Conservation (phyloP, 1,140 invertebrate genomes). For the Bombus ignitus region DNA sequence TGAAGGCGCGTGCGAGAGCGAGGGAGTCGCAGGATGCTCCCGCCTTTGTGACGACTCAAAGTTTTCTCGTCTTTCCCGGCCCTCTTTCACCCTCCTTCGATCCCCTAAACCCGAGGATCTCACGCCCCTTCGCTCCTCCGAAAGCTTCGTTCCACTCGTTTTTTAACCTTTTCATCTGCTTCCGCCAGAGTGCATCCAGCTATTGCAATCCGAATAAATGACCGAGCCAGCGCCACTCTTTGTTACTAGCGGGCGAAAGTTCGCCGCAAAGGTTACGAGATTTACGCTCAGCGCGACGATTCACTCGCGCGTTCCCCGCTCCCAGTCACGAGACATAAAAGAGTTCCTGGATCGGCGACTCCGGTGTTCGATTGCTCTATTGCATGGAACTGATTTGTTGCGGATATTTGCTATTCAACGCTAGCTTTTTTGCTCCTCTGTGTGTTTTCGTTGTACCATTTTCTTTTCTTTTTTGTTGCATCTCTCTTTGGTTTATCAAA, state of each 20-base stretch:
- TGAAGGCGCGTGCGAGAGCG: conserved; percentile 18
- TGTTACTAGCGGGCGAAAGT: conserved; percentile 10
- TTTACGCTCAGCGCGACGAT: conserved; percentile 16
- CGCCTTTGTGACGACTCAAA: conserved; percentile 32
- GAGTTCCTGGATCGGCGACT: background rate
- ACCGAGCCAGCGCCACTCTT: conserved; percentile 7
- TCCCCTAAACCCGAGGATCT: background rate
- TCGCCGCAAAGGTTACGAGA: conserved; percentile 28
- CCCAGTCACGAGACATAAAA: background rate
- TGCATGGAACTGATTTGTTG: conserved; percentile 9
- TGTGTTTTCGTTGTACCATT: background rate
- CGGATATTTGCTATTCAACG: background rate
- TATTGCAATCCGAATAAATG: conserved; percentile 46
- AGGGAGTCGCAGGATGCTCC: background rate
- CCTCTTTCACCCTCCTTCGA: background rate
- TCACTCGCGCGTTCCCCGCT: background rate
- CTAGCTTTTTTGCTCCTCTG: background rate
- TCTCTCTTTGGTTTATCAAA: background rate
- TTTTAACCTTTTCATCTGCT: conserved; percentile 46
- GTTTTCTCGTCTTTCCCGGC: conserved; percentile 15
- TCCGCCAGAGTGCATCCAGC: conserved; percentile 28
- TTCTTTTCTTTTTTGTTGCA: background rate
- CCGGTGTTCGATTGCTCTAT: background rate
- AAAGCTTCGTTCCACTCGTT: conserved; percentile 7
- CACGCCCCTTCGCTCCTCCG: background rate